Percentiles rank a stretch among this genome's conserved stretches.
Evolutionary conservation across 2,888 invertebrate species (phyloP).

Genomic region (Tachina lurida): DNA sequence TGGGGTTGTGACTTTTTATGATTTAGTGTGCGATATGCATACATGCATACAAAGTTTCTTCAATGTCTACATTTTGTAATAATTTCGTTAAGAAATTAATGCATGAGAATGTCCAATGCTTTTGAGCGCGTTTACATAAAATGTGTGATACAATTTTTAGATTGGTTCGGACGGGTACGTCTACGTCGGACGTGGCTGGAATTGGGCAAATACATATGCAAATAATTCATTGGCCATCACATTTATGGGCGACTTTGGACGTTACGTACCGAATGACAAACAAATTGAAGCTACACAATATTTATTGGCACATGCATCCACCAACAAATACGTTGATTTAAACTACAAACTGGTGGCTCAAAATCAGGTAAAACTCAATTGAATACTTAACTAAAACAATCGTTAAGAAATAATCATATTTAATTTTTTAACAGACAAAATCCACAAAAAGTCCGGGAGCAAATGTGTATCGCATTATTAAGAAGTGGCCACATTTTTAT

Average conservation of each 20-base stretch:
- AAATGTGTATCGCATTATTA: constrained; percentile 83
- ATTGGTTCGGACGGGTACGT: constrained; percentile 85
- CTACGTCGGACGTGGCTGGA: constrained; percentile 84
- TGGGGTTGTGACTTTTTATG: too few relatives aligned
- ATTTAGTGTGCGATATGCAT: too few relatives aligned
- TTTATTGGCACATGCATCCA: constrained; percentile 83
- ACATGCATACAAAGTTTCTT: too few relatives aligned
- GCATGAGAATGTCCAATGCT: not conserved
- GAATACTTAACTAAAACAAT: too few relatives aligned
- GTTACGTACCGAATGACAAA: constrained; percentile 80
- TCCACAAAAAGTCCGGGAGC: constrained; percentile 84
- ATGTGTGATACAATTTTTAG: constrained; percentile 73
- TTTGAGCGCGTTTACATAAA: not conserved
- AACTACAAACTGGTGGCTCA: constrained; percentile 84
- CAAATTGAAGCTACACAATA: constrained; percentile 83
- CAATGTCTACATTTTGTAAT: too few relatives aligned
- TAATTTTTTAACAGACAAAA: constrained; percentile 78
- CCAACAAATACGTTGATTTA: constrained; percentile 81
- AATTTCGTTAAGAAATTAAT: not conserved
- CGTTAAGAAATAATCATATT: too few relatives aligned
- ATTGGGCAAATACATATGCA: constrained; percentile 84
- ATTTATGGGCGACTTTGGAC: constrained; percentile 84
- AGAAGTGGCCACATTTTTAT: constrained; percentile 84
- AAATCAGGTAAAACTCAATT: constrained; percentile 82
- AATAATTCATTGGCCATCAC: constrained; percentile 83